Conservation (phyloP, 2,888 invertebrate species). For the Trichopria drosophilae region DNA sequence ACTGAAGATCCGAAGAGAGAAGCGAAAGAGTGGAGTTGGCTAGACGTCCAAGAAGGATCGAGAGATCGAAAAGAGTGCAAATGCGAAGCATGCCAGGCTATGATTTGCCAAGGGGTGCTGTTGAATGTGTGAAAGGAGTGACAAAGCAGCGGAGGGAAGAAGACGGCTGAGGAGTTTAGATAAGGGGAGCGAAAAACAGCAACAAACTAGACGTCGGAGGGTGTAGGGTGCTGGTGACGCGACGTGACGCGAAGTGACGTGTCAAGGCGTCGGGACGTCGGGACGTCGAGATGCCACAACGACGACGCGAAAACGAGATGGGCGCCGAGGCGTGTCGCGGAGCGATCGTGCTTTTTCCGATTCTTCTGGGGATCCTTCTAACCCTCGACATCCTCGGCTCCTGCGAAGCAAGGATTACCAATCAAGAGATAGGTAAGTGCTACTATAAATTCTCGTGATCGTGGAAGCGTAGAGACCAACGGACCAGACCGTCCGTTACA, state of each 20-base stretch:
- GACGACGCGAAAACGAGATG: slow-evolving; percentile 37
- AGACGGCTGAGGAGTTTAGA: slow-evolving; percentile 19
- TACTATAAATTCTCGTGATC: slow-evolving; percentile 20
- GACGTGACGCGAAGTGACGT: slow-evolving; percentile 44
- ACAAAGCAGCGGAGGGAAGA: slow-evolving; percentile 8
- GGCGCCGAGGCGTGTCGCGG: slow-evolving; percentile 27
- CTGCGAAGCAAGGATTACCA: slow-evolving; percentile 48
- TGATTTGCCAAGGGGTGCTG: slow-evolving; percentile 6
- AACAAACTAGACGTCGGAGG: slow-evolving; percentile 15
- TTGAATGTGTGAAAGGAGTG: slow-evolving; percentile 9
- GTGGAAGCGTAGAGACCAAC: neutral
- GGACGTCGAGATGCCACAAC: slow-evolving; percentile 43
- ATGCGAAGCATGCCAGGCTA: slow-evolving; percentile 8
- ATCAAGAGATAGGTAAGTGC: slow-evolving; percentile 55
- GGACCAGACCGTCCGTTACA: slow-evolving; percentile 1
- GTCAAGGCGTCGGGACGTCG: slow-evolving; percentile 43
- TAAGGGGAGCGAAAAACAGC: slow-evolving; percentile 14
- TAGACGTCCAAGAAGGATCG: slow-evolving; percentile 24
- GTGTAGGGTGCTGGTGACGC: slow-evolving; percentile 35
- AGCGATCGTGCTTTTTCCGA: slow-evolving; percentile 34
- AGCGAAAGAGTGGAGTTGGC: too few relatives aligned
- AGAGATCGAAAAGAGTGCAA: slow-evolving; percentile 23
- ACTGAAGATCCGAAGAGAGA: too few relatives aligned
- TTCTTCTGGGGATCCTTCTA: slow-evolving; percentile 35
- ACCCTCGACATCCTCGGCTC: slow-evolving; percentile 34